Conservation (phyloP, 2,797 vertebrate species). For the Rhynchonycteris naso region DNA sequence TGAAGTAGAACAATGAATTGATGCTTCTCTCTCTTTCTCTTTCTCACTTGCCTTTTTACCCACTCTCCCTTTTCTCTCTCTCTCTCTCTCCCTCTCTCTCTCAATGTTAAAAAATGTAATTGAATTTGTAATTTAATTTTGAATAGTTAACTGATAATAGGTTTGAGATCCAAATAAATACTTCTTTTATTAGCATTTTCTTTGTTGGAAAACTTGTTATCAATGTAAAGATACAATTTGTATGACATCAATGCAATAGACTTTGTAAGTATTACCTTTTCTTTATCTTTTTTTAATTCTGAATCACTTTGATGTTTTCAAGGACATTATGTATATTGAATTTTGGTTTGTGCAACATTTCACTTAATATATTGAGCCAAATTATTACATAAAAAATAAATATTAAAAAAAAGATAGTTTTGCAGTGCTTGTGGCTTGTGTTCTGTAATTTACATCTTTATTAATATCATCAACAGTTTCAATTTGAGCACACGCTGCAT, state of each 20-base stretch:
- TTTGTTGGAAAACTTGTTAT: background rate
- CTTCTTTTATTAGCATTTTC: background rate
- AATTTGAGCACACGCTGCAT: background rate
- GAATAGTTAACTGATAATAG: background rate
- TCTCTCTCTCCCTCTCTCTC: too few species aligned
- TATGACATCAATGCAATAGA: background rate
- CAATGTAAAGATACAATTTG: background rate
- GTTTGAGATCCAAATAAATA: conserved; percentile 17
- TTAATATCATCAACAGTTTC: background rate
- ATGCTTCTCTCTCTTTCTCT: too few species aligned
- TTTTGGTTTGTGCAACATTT: conserved; percentile 44
- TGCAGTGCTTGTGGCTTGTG: background rate
- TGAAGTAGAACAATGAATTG: too few species aligned
- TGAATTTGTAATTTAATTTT: conserved; percentile 45
- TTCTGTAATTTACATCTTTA: conserved; percentile 27
- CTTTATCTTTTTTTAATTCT: background rate
- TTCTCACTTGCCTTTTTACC: too few species aligned
- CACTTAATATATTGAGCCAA: conserved; percentile 10
- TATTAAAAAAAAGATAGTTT: background rate
- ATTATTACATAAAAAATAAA: conserved; percentile 36
- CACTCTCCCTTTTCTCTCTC: too few species aligned
- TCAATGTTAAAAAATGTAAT: too few species aligned
- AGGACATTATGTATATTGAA: background rate
- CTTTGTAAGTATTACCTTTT: background rate
- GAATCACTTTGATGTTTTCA: background rate